A percentile compares a stretch with the other conserved stretches of the same genome.
Evolutionary conservation across 2,113 vertebrate species (phyloP).

Genomic region (Naja naja): DNA sequence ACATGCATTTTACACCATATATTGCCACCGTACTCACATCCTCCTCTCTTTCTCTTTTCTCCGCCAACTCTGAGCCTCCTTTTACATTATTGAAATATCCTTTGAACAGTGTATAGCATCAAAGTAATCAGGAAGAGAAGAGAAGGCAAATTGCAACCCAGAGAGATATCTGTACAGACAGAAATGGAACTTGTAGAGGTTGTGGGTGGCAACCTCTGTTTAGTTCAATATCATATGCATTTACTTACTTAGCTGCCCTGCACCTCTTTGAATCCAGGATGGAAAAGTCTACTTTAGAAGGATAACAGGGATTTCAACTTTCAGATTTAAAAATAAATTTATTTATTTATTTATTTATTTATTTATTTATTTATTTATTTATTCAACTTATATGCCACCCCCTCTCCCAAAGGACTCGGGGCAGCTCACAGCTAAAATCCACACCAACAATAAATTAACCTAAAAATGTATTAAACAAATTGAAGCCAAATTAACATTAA

Average conservation of each 20-base stretch:
- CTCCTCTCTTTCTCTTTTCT: background rate
- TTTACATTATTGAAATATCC: background rate
- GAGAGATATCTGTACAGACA: background rate
- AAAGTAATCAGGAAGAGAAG: background rate
- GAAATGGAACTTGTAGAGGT: background rate
- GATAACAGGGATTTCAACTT: background rate
- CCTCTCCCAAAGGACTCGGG: no score
- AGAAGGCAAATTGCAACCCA: background rate
- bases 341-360: no score
- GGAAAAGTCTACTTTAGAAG: background rate
- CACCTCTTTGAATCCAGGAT: background rate
- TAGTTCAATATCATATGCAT: background rate
- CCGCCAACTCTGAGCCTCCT: background rate
- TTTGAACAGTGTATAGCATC: background rate
- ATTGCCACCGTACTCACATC: background rate
- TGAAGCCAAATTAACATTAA: no score
- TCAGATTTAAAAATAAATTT: background rate
- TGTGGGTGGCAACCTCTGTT: background rate
- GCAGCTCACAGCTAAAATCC: no score
- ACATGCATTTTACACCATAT: conserved; percentile 33
- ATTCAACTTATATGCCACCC: no score
- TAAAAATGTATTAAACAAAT: no score
- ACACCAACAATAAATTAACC: no score
- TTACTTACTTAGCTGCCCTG: background rate
- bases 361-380: no score